Base-by-base conservation (phyloP, 2,797 vertebrate species). In the Sphenopsis melanotis region DNA sequence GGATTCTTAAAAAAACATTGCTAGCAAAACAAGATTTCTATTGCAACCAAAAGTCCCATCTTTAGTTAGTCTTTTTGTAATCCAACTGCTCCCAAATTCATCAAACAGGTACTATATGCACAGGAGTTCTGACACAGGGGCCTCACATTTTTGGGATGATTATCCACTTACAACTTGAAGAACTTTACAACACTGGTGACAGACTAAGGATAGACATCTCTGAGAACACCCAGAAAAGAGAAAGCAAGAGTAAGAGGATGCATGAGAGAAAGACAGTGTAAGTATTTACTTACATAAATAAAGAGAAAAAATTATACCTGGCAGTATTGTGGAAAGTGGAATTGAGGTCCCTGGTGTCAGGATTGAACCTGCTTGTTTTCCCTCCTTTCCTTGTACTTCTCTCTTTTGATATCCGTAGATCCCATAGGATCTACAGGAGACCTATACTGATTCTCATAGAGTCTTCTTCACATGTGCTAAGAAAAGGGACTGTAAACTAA, bases 121-220 rank as follows among this genome's bases (percentile, higher is more conserved):
- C 26, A 50, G 11, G 23, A 78, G 15, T 24, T 64, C 24, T 37
- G 8, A 29, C 14, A 68, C 55, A 78, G 4, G 4, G 7, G 2
- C 2, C 29, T 27, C 6, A 2, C 3, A 3, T 30, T 66, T 50
- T n/a, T 15, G 8, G 7, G 12, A 36, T 10, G 1, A 37, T 60
- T 82, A 53, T 42, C n/a, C 11, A 53, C 30, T 49, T 37, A 23
- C 4, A 66, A 10, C 11, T 71, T 64, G 15, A 50, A 59, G 17
- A 53, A 90, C 42, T 14, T 53, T 65, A 44, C 11, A 63, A 18
- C n/a, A 56, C 24, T 11, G 6, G 15, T 12, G 4, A 50, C 29
- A 27, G 15, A 52, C 47, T 72, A 46, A 76, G 89, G 11, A 27
- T 1, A 75, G 22, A 17, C 2, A 12, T 29, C 36, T 63, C 59